A percentile compares a stretch with the other conserved stretches of the same genome.
Conservation (phyloP, 2,797 vertebrate species). For the Sebastes cheni region DNA sequence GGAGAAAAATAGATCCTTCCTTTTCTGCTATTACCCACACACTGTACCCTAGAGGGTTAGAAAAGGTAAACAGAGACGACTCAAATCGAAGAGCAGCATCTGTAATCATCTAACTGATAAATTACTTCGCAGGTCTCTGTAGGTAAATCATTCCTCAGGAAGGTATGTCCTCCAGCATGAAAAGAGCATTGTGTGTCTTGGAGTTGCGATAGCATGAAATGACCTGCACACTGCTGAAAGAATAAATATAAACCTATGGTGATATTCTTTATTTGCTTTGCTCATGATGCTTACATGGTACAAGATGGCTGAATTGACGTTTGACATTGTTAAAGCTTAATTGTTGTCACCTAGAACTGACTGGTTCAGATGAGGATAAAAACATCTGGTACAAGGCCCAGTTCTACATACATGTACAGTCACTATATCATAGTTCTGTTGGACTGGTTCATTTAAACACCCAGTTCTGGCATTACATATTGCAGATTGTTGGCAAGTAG, state of each 20-base stretch:
- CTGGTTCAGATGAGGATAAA: background rate
- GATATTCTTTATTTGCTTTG: background rate
- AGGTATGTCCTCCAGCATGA: constrained; percentile 19
- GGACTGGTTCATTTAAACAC: background rate
- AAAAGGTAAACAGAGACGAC: constrained; percentile 35
- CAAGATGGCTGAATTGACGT: background rate
- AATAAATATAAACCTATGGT: background rate
- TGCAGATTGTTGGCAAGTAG: background rate
- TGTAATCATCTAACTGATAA: constrained; percentile 60
- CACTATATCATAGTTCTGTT: background rate
- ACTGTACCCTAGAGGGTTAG: constrained; percentile 3
- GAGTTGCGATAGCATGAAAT: constrained; percentile 8
- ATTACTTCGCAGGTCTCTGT: constrained; percentile 53
- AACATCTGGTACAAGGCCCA: background rate
- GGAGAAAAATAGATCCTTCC: constrained; percentile 21
- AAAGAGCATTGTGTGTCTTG: constrained; percentile 2
- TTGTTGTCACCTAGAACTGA: background rate
- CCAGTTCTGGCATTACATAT: background rate
- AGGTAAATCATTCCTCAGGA: constrained; percentile 53
- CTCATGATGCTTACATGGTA: background rate
- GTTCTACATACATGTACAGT: background rate
- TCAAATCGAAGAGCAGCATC: constrained; percentile 42
- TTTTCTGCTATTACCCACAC: constrained; percentile 24
- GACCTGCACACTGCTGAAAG: background rate
- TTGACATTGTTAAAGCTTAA: background rate